Conservation (phyloP, 2,797 vertebrate genomes). For the Acanthurus tractus region DNA sequence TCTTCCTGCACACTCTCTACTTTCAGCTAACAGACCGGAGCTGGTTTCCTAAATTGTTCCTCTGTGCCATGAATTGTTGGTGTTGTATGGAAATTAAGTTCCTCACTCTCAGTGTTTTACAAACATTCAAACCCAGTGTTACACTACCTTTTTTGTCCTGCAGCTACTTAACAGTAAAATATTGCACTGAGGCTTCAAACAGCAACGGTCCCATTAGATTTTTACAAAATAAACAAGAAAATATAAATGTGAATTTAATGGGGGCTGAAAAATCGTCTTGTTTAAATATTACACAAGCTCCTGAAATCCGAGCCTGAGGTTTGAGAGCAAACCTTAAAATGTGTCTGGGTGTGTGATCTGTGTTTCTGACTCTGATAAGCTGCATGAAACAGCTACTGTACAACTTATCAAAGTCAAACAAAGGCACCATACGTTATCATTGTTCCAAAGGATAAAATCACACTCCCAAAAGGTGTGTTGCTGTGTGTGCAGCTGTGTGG, state of each 20-base stretch:
- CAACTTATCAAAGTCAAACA: slow-evolving; percentile 7
- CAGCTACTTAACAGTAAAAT: neutral
- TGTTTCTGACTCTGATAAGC: slow-evolving; percentile 4
- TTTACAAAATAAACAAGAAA: slow-evolving; percentile 1
- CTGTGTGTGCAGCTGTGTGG: neutral
- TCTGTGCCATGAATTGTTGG: neutral
- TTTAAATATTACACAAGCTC: slow-evolving; percentile 4
- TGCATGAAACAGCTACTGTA: neutral
- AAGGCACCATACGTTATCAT: neutral
- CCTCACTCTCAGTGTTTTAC: neutral
- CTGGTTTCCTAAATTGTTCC: neutral
- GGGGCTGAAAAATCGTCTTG: neutral
- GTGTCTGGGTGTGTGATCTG: neutral
- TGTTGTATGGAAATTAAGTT: neutral
- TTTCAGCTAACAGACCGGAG: neutral
- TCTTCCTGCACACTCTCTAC: neutral
- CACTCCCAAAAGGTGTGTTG: neutral
- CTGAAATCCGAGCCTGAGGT: neutral
- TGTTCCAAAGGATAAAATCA: neutral
- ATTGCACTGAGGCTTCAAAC: neutral
- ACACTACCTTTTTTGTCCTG: neutral
- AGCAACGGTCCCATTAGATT: neutral
- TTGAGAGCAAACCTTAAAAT: neutral
- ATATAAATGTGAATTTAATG: neutral
- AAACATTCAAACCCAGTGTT: neutral